Conservation (phyloP, 2,113 vertebrate species). For the Lophius piscatorius region DNA sequence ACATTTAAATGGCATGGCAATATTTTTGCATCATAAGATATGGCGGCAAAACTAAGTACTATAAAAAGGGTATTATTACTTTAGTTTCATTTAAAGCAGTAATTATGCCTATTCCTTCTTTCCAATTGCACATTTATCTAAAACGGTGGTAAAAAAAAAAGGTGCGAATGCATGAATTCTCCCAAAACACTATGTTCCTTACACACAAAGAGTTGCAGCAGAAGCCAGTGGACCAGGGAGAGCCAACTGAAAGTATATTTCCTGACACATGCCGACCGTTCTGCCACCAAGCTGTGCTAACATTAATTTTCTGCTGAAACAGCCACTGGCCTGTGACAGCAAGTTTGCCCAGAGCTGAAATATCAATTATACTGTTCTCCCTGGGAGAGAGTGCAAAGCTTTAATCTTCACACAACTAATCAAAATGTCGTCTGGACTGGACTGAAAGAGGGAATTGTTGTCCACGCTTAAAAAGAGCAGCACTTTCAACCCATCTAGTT, state of each 20-base stretch:
- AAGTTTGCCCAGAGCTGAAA: slow-evolving; percentile 79
- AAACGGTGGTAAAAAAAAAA: not conserved
- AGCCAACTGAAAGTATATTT: slow-evolving; percentile 69
- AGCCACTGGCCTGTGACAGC: slow-evolving; percentile 76
- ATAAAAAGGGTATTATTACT: slow-evolving; percentile 5
- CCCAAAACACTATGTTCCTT: slow-evolving; percentile 49
- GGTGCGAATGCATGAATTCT: slow-evolving; percentile 16
- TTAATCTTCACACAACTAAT: slow-evolving; percentile 81
- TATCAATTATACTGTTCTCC: slow-evolving; percentile 80
- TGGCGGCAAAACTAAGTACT: not conserved
- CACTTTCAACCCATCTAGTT: slow-evolving; percentile 60
- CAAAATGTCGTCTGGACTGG: slow-evolving; percentile 70
- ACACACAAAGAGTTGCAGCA: slow-evolving; percentile 58
- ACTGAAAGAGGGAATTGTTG: slow-evolving; percentile 68
- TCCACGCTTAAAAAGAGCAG: slow-evolving; percentile 63
- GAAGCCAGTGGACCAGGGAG: slow-evolving; percentile 64
- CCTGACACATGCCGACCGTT: slow-evolving; percentile 65
- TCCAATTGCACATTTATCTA: slow-evolving; percentile 1
- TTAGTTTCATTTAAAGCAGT: not conserved
- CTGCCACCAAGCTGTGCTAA: slow-evolving; percentile 75
- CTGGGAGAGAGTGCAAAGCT: slow-evolving; percentile 71
- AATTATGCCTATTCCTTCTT: not conserved
- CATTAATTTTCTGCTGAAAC: slow-evolving; percentile 81
- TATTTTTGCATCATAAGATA: slow-evolving; percentile 22
- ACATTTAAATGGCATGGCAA: slow-evolving; percentile 26